Evolutionary conservation across 2,797 vertebrate genomes (phyloP).

Genomic region (Siniperca undulata): DNA sequence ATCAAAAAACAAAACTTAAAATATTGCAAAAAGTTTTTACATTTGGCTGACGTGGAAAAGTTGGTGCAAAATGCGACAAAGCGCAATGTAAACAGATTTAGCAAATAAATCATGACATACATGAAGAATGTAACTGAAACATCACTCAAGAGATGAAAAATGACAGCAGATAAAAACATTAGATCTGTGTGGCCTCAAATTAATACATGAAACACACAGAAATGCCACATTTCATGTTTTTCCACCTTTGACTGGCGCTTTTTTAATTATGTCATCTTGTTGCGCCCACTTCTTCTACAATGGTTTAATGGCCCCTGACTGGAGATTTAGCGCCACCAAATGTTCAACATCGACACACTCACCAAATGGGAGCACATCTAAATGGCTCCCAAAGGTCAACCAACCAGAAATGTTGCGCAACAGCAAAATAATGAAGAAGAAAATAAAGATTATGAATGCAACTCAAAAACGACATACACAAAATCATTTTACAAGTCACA

Average conservation of each 20-base stretch:
- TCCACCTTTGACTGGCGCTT: neutral
- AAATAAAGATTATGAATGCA: neutral
- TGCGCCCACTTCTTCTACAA: neutral
- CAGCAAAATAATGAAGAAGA: neutral
- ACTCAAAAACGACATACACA: neutral
- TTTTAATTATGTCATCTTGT: too few species aligned
- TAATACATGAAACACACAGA: too few species aligned
- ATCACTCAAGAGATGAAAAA: too few species aligned
- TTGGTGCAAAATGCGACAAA: too few species aligned
- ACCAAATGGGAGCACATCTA: neutral
- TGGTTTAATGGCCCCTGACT: too few species aligned
- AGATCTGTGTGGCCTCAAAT: too few species aligned
- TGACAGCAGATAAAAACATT: too few species aligned
- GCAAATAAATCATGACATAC: too few species aligned
- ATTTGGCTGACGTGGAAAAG: neutral
- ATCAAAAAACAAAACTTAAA: neutral
- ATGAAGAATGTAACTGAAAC: too few species aligned
- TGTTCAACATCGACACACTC: neutral
- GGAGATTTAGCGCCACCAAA: too few species aligned
- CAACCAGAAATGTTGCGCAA: neutral
- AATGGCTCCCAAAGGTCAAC: neutral
- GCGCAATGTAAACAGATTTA: too few species aligned
- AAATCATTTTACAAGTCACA: neutral
- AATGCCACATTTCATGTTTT: too few species aligned
- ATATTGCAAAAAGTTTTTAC: neutral